Percentiles rank a stretch among this genome's conserved stretches.
Evolutionary conservation across 2,888 invertebrate genomes (phyloP).

Genomic region (Adineta ricciae): DNA sequence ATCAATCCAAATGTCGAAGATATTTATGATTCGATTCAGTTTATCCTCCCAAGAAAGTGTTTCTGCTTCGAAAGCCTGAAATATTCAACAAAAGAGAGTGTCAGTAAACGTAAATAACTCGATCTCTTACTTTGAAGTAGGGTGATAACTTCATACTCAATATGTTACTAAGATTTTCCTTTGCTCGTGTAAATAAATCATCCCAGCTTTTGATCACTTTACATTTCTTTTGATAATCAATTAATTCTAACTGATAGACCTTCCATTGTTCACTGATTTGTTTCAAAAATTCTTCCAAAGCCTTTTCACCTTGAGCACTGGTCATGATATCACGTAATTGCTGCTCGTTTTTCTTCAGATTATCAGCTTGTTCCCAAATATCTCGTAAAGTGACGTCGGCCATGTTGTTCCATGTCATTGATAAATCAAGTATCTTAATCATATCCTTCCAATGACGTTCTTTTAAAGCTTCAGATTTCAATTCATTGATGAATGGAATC

Average conservation of each 20-base stretch:
- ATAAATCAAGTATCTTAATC: conserved; percentile 82
- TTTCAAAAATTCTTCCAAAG: conserved; percentile 93
- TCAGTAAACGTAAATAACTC: not conserved
- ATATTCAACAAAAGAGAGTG: not conserved
- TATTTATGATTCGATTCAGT: conserved; percentile 85
- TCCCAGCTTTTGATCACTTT: conserved; percentile 97
- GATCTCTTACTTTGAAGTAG: conserved; percentile 73
- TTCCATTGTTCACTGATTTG: conserved; percentile 93
- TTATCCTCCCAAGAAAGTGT: conserved; percentile 98
- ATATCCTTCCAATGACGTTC: conserved; percentile 98
- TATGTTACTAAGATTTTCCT: conserved; percentile 97
- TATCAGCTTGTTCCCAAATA: conserved; percentile 89
- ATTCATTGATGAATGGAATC: conserved; percentile 86
- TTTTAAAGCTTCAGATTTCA: conserved; percentile 96
- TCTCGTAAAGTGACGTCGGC: conserved; percentile 73
- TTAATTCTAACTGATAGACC: conserved; percentile 87
- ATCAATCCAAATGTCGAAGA: conserved; percentile 99
- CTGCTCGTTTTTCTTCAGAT: conserved; percentile 81
- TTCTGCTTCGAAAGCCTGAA: conserved; percentile 85
- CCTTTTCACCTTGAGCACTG: conserved; percentile 98
- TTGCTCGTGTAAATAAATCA: conserved; percentile 98
- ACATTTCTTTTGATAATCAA: conserved; percentile 97
- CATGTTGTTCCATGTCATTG: conserved; percentile 69
- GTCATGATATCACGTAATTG: conserved; percentile 88
- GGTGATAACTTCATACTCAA: conserved; percentile 99